Percentiles rank a stretch among this genome's conserved stretches.
These are phyloP conservation scores for Craniophora ligustri DNA, from an alignment of 2,888 invertebrate species.

Conservation along the genomic window DNA sequence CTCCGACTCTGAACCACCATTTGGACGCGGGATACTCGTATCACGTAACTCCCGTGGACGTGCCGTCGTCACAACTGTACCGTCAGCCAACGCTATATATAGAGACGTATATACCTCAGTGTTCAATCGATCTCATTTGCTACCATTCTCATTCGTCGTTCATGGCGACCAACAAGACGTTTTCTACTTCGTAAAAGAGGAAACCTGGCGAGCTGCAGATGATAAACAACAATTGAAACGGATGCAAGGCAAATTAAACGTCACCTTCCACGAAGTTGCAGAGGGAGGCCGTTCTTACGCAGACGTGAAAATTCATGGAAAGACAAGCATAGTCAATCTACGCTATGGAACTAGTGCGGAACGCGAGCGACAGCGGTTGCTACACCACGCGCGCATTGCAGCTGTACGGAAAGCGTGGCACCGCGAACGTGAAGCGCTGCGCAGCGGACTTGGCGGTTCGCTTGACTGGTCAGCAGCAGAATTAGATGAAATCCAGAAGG, in stretches of 20 bases:
- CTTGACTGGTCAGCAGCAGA: slow-evolving; percentile 96
- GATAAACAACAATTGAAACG: slow-evolving; percentile 96
- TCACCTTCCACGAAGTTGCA: slow-evolving; percentile 95
- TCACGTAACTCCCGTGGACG: slow-evolving; percentile 93
- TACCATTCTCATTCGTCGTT: slow-evolving; percentile 96
- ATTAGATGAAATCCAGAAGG: slow-evolving; percentile 95
- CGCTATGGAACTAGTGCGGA: slow-evolving; percentile 98
- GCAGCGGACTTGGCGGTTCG: slow-evolving; percentile 92
- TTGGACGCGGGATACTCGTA: slow-evolving; percentile 95
- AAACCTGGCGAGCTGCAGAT: slow-evolving; percentile 96
- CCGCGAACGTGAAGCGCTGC: slow-evolving; percentile 95
- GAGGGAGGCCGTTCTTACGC: slow-evolving; percentile 93
- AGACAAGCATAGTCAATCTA: slow-evolving; percentile 96
- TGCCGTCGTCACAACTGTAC: slow-evolving; percentile 95
- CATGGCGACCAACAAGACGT: slow-evolving; percentile 97
- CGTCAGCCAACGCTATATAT: slow-evolving; percentile 96
- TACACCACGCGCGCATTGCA: slow-evolving; percentile 96
- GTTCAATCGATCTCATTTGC: slow-evolving; percentile 95
- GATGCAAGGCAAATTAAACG: slow-evolving; percentile 96
- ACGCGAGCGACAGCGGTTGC: slow-evolving; percentile 95
- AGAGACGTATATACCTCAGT: slow-evolving; percentile 97
- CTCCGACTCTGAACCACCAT: slow-evolving; percentile 95
- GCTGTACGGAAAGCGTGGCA: slow-evolving; percentile 98
- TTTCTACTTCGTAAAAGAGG: slow-evolving; percentile 97
- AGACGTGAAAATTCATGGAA: slow-evolving; percentile 97